Evolutionary conservation across 2,797 vertebrate genomes (phyloP), one percentile per base, ranked within the genome.

Genomic region (Aphelocoma californica): DNA sequence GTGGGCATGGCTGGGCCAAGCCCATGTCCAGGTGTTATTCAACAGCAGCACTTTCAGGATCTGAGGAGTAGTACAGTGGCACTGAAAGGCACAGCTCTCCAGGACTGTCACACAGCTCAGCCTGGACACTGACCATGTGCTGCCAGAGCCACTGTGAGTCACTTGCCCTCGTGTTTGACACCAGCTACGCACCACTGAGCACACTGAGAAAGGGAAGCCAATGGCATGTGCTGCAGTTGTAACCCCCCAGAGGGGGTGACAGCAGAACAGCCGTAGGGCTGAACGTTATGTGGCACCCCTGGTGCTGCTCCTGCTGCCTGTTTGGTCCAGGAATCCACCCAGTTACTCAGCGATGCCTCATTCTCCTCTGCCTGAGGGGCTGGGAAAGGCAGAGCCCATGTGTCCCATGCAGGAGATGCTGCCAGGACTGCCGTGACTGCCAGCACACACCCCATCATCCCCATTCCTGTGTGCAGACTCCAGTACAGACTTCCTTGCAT

Each of bases 181-280:
- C 42, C 1, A 4, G 47, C 20, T 3, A 38, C 1, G 4, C 66
- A 16, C 14, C 1, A 6, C 71, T 66, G 93, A 60, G 24, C 50
- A 7, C 54, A 1, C 72, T 6, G 81, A 44, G 3, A 32, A 23
- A 61, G 42, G 88, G 47, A 42, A 17, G 72, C 81, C 89, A 17
- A 0, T 1, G 82, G 40, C 66, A 13, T 51, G 73, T 57, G 82
- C 77, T 92, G 32, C 93, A 40, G 69, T 38, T 4, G 0, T 48
- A 58, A 93, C 92, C 89, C 89, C 32, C 79, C 91, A 84, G 73
- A 78, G 95, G 87, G 92, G 95, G 69, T 88, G 93, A 60, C 85
- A 56, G 82, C 90, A 75, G 91, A 91, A 29, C 82, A 21, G 34
- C 54, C 5, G 0, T 2, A 44, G 77, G 60, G 42, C 81, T 67